Base-by-base conservation (phyloP, 1,140 invertebrate genomes). In the Bombus confusus region DNA sequence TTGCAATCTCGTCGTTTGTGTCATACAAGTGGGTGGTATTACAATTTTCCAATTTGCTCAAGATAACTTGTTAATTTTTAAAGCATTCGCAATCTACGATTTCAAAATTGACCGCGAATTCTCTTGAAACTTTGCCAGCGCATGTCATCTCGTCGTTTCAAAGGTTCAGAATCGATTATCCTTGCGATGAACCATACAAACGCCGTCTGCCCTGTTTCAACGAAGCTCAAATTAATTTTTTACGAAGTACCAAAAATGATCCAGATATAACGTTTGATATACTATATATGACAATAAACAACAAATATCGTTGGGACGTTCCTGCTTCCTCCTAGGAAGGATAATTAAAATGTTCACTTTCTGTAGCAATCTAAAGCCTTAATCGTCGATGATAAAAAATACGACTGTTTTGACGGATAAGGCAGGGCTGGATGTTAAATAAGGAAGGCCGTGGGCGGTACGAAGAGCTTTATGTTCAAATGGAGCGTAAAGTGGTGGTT, bases 401-500 rank as follows among this genome's bases (percentile, higher is more conserved):
- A 78, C 22, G 66, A 86, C 75, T 75, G 82, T 78, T 83, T 85
- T 73, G 82, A 75, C 59, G 76, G 47, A 69, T 69, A 66, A 78
- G 28, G 68, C 69, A 87, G 85, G 85, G 83, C 83, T 68, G 78
- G 41, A 81, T 62, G 86, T 87, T 92, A 85, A 89, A 91, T 88
- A 74, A 83, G 83, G 88, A 91, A 92, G 87, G 88, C 87, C 88
- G 90, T 90, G 86, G 87, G 87, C 91, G 87, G 88, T 88, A 90
- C 84, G 76, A 78, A 64, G 80, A 89, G 85, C 88, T 90, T 91
- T 86, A 91, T 86, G 84, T 86, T 90, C 88, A 92, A 93, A 91
- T 93, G 82, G 89, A 91, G 88, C 86, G 71, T 93, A 93, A 93
- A 94, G 92, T 93, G 92, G 86, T 88, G 73, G 89, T 92, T 90